Percentiles rank a stretch among this genome's conserved stretches.
phyloP scores from a whole-genome alignment of 2,113 vertebrate species.

The Pluvialis apricaria region DNA sequence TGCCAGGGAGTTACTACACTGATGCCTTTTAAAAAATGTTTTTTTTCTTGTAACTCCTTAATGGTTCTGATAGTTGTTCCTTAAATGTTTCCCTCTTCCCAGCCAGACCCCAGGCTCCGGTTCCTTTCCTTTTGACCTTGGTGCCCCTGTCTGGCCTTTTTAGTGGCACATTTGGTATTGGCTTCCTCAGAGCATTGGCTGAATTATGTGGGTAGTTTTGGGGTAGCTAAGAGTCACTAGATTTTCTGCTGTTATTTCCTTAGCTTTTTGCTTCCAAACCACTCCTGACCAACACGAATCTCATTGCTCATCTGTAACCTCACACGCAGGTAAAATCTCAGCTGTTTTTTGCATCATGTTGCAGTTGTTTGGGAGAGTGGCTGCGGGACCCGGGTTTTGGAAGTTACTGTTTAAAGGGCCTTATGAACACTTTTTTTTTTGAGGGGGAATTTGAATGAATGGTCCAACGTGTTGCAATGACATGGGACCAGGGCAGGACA shows the following conservation, averaged over 20 bases:
- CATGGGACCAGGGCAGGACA: background rate
- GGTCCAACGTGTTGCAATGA: too few relatives aligned
- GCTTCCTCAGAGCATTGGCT: background rate
- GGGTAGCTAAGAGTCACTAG: background rate
- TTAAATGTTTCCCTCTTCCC: background rate
- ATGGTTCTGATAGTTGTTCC: background rate
- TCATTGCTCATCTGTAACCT: background rate
- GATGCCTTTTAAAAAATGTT: background rate
- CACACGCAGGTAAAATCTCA: background rate
- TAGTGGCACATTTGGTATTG: background rate
- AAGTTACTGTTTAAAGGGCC: background rate
- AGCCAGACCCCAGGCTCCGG: background rate
- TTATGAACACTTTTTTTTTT: background rate
- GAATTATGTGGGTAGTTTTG: background rate
- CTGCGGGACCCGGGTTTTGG: background rate
- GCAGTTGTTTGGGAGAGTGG: background rate
- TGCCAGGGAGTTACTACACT: background rate
- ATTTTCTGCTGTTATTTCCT: background rate
- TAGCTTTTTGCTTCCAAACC: background rate
- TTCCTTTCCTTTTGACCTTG: background rate
- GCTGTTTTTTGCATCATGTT: rapidly evolving
- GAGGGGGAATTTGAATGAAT: background rate
- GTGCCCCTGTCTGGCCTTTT: background rate
- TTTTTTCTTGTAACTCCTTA: background rate
- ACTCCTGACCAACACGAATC: rapidly evolving